Evolutionary conservation across 1,140 invertebrate species (phyloP), one percentile per base, ranked within the genome.

Genomic region (Archivesica marissinica): DNA sequence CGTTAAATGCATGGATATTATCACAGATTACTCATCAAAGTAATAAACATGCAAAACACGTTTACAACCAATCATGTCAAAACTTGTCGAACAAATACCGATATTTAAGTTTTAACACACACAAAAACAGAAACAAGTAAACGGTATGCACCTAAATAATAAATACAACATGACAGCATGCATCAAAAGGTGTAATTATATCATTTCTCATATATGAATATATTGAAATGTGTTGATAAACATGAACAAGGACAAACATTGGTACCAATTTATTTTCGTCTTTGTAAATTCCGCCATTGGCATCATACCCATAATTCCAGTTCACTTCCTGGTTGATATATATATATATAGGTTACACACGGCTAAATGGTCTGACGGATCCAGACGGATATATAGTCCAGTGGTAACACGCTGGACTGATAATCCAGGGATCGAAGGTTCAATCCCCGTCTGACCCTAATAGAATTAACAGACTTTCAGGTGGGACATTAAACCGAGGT

Each of bases 271-370:
- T 44, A 1, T 39, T 68, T 7, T 68, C 41, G 2, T 68, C 64
- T 68, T 68, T 35, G 64, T 68, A 68, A 68, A 7, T 39, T 68
- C 64, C 64, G 64, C 64, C 64, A 68, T 68, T 68, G 23, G 64
- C 39, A 68, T 39, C 33, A 68, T 68, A 39, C 64, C 64, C 64
- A 68, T 44, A 68, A 39, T n/a, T 38, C 4, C 64, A 68, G 20
- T 39, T 39, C n/a, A 39, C 15, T 68, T 68, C 64, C 64, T n/a
- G 64, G 64, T 54, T 54, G 25, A 15, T 61, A 3, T 61, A 61
- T 3, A 70, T 23, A 70, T n/a, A n/a, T n/a, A n/a, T n/a, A n/a
- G n/a, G n/a, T n/a, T n/a, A n/a, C n/a, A n/a, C n/a, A n/a, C n/a
- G n/a, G n/a, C n/a, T n/a, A n/a, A n/a, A n/a, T n/a, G n/a, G n/a